Evolutionary conservation across 2,113 vertebrate species (phyloP).

Genomic region (human (Homo sapiens)): GRCh38 chr3:193410001-193410500

Average conservation of each 20-base stretch:
- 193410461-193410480: too few relatives aligned
- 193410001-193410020: background rate
- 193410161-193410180: conserved; percentile 12
- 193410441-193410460: too few relatives aligned
- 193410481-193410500: too few relatives aligned
- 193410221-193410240: background rate
- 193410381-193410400: background rate
- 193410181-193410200: background rate
- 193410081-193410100: background rate
- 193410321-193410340: conserved; percentile 41
- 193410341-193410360: background rate
- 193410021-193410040: background rate
- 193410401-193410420: background rate
- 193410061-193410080: conserved; percentile 10
- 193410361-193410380: conserved; percentile 19
- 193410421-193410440: background rate
- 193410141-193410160: conserved; percentile 10
- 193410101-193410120: background rate
- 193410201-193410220: background rate
- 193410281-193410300: conserved; percentile 42
- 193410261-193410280: background rate
- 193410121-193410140: background rate
- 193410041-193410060: background rate
- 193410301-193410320: background rate
- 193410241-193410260: background rate